Evolutionary conservation across 2,113 vertebrate genomes (phyloP), one percentile per base, ranked within the genome.

Genomic region (Etheostoma cragini): DNA sequence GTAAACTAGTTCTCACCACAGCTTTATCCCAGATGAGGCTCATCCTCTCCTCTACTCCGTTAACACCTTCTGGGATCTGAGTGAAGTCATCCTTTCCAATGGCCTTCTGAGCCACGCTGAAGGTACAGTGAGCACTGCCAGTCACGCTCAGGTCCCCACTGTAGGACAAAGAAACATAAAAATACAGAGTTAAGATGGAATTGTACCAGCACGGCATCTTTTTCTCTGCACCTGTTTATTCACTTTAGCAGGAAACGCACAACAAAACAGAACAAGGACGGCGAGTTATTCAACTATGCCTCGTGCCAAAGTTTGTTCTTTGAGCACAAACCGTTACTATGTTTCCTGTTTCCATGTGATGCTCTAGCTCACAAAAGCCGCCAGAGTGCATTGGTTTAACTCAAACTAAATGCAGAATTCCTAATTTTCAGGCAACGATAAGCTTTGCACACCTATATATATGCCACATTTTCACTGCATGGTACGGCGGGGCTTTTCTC

Each of bases 61-160:
- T 99, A 65, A 98, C 97, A 24, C 98, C 98, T 67, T 99, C 98
- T 0, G 98, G 98, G 82, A 99, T 99, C 1, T 95, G 96, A 0
- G 97, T 99, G 94, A 99, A 99, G 91, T 99, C 97, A 76, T 99
- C 98, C 87, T 99, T 99, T n/a, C 98, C 98, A 0, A 99, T 96
- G 4, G 98, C 98, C 88, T 99, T 99, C 96, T 99, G 98, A 0
- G 98, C 97, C 0, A 98, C 98, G 64, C 97, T 98, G 94, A 99
- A 99, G 7, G 98, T 98, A 76, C 97, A 98, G 89, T 99, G 98
- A 86, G 97, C 97, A 1, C 98, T 99, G 78, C 98, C 98, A 0
- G 97, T 96, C 64, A 99, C 96, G 38, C 97, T 98, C 87, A 99
- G 94, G 89, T 99, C 98, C 72, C 98, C 98, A 4, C 98, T 99